phyloP scores from a whole-genome alignment of 2,888 invertebrate species.

The Tridacna crocea region DNA sequence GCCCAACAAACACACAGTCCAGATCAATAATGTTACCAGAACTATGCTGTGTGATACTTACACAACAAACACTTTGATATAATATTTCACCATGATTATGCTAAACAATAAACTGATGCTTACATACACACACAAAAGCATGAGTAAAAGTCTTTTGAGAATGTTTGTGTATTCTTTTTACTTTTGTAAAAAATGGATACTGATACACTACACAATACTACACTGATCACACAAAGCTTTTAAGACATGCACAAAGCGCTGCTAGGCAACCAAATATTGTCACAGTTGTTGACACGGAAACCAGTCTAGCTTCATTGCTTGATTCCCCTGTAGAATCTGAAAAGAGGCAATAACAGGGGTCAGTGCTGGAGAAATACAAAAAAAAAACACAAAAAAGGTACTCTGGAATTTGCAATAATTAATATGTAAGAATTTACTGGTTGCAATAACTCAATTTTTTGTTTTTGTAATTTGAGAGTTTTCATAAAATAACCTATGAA shows the following conservation, averaged over 20 bases:
- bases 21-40: too few species aligned
- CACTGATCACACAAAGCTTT: slow-evolving; percentile 54
- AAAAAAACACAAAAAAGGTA: too few species aligned
- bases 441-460: too few species aligned
- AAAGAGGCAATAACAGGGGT: slow-evolving; percentile 42
- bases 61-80: too few species aligned
- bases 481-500: too few species aligned
- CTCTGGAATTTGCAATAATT: too few species aligned
- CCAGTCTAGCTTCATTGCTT: slow-evolving; percentile 4
- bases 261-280: slow-evolving; percentile 50
- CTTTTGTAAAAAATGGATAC: not conserved
- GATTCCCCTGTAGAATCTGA: slow-evolving; percentile 33
- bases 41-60: too few species aligned
- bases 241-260: slow-evolving; percentile 52
- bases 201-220: slow-evolving; percentile 31
- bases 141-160: not conserved
- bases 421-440: too few species aligned
- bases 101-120: too few species aligned
- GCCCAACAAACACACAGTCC: too few species aligned
- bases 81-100: too few species aligned
- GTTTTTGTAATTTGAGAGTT: too few species aligned
- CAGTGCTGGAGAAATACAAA: slow-evolving; percentile 27
- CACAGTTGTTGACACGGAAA: slow-evolving; percentile 33
- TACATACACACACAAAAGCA: not conserved
- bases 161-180: not conserved